A percentile compares a stretch with the other conserved stretches of the same genome.
phyloP scores from a whole-genome alignment of 2,113 vertebrate species.

The Channa maculata region DNA sequence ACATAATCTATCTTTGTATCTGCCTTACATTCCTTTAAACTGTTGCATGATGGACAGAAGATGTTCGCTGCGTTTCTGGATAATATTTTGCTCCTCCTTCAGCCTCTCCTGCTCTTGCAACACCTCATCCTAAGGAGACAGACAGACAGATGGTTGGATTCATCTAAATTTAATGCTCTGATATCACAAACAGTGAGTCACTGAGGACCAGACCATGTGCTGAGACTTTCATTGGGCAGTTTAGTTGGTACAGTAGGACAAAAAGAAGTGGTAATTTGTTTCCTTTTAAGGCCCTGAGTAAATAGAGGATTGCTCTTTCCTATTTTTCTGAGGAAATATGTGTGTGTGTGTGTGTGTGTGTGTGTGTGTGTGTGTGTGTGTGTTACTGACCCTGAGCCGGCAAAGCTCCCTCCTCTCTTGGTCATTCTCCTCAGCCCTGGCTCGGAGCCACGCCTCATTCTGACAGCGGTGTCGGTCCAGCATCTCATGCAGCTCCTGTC shows the following conservation, averaged over 20 bases:
- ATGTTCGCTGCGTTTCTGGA: slow-evolving; percentile 85
- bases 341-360: neutral
- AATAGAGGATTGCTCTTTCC: too few relatives aligned
- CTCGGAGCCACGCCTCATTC: slow-evolving; percentile 82
- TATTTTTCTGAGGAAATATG: too few relatives aligned
- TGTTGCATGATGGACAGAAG: slow-evolving; percentile 88
- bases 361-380: slow-evolving; percentile 17
- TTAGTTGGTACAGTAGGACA: too few relatives aligned
- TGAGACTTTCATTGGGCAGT: neutral
- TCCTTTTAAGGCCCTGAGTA: too few relatives aligned
- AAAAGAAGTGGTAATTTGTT: too few relatives aligned
- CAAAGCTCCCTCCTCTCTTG: slow-evolving; percentile 79
- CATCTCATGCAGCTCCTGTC: slow-evolving; percentile 81
- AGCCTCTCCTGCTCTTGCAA: slow-evolving; percentile 79
- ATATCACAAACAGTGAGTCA: neutral
- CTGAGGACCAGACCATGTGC: neutral
- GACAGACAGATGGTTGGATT: neutral
- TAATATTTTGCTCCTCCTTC: slow-evolving; percentile 82
- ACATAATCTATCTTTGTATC: neutral
- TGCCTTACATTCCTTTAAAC: slow-evolving; percentile 87
- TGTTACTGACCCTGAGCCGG: slow-evolving; percentile 75
- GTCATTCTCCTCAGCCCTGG: slow-evolving; percentile 81
- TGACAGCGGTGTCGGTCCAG: slow-evolving; percentile 79
- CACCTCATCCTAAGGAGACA: slow-evolving; percentile 77
- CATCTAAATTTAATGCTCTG: too few relatives aligned